These are phyloP conservation scores for Cephalotes varians DNA, from an alignment of 2,888 invertebrate species.

Conservation along the genomic window DNA sequence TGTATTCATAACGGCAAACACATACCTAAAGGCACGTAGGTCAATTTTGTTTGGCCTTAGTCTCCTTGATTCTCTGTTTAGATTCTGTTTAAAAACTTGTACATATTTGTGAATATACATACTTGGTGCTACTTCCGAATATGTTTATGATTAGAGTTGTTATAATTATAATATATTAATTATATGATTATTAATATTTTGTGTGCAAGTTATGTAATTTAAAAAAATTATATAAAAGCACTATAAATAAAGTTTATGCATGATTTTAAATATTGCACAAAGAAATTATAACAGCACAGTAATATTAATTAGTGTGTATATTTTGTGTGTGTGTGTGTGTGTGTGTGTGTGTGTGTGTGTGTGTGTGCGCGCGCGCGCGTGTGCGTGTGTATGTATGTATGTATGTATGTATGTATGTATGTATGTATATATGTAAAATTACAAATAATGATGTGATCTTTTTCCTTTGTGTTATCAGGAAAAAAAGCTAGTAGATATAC, in stretches of 20 bases:
- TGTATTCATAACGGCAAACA: slow-evolving; percentile 62
- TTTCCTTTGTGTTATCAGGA: slow-evolving; percentile 71
- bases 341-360: neutral
- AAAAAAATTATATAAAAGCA: neutral
- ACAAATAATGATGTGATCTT: neutral
- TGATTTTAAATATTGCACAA: neutral
- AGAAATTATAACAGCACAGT: neutral
- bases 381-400: too few species aligned
- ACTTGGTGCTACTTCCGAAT: slow-evolving; percentile 13
- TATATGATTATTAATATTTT: slow-evolving; percentile 25
- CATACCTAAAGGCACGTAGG: slow-evolving; percentile 56
- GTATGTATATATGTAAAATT: neutral
- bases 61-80: slow-evolving; percentile 19
- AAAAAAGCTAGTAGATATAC: slow-evolving; percentile 72
- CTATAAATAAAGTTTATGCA: neutral
- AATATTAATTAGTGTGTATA: neutral
- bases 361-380: too few species aligned
- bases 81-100: neutral
- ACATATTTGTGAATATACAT: too few species aligned
- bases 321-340: too few species aligned
- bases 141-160: neutral
- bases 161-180: neutral
- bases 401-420: neutral
- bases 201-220: neutral
- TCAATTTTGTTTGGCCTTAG: slow-evolving; percentile 58